phyloP scores from a whole-genome alignment of 2,888 invertebrate species.

The Limnephilus lunatus region DNA sequence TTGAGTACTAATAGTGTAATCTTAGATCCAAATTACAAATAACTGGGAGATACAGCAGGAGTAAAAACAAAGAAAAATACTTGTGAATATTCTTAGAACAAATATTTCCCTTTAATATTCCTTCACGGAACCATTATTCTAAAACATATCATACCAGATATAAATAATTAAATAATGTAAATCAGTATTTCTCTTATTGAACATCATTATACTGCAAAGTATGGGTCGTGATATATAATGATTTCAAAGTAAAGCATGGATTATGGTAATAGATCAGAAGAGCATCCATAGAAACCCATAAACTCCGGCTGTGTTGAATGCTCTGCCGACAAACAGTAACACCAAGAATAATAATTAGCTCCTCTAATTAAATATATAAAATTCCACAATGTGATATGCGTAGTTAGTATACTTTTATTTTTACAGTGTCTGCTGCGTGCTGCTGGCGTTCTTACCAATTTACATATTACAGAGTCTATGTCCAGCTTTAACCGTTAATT shows the following conservation, averaged over 20 bases:
- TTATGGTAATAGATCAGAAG: neutral
- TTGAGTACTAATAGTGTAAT: too few relatives aligned
- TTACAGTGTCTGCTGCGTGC: neutral
- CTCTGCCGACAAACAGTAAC: slow-evolving; percentile 3
- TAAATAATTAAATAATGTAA: neutral
- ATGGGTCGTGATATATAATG: neutral
- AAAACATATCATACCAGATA: neutral
- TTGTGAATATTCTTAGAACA: too few relatives aligned
- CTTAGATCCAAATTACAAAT: too few relatives aligned
- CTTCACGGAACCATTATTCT: too few relatives aligned
- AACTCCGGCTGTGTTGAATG: slow-evolving; percentile 10
- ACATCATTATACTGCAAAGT: neutral
- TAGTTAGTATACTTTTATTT: too few relatives aligned
- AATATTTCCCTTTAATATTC: too few relatives aligned
- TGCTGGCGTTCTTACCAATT: neutral
- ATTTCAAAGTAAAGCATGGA: neutral
- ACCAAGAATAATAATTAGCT: neutral
- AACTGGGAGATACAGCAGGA: too few relatives aligned
- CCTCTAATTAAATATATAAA: slow-evolving; percentile 2
- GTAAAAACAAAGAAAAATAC: too few relatives aligned
- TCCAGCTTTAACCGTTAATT: too few relatives aligned
- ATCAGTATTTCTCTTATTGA: neutral
- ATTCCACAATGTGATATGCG: neutral
- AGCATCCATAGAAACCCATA: slow-evolving; percentile 28
- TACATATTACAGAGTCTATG: neutral